Conservation (phyloP, 1,140 invertebrate species). For the Trypoxylus dichotomus region DNA sequence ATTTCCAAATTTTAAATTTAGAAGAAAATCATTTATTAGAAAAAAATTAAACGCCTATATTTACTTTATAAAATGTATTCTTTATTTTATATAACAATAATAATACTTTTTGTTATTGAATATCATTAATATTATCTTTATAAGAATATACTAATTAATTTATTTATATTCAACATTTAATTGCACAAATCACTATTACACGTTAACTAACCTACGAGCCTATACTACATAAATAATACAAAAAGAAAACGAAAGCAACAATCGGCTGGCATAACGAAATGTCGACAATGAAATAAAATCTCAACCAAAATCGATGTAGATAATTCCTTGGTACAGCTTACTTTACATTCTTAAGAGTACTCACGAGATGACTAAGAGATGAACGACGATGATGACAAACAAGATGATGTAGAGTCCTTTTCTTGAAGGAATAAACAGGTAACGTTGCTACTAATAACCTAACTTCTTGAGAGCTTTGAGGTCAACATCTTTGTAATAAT, state of each 20-base stretch:
- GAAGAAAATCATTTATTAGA: no score
- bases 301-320: neutral
- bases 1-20: no score
- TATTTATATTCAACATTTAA: neutral
- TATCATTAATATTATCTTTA: neutral
- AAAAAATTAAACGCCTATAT: no score
- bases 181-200: neutral
- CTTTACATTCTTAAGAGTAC: neutral
- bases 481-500: constrained; percentile 83
- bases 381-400: neutral
- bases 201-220: neutral
- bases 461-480: constrained; percentile 77
- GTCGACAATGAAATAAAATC: neutral
- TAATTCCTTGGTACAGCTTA: neutral
- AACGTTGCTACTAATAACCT: constrained; percentile 59
- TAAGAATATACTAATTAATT: no score
- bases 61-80: neutral
- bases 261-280: neutral
- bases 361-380: neutral
- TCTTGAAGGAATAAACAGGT: neutral
- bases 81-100: neutral
- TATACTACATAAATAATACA: neutral
- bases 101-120: neutral
- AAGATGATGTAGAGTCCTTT: no score
- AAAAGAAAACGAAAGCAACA: neutral